Evolutionary conservation across 2,888 invertebrate genomes (phyloP), one percentile per base, ranked within the genome.

Genomic region (Loripinus fragilis): DNA sequence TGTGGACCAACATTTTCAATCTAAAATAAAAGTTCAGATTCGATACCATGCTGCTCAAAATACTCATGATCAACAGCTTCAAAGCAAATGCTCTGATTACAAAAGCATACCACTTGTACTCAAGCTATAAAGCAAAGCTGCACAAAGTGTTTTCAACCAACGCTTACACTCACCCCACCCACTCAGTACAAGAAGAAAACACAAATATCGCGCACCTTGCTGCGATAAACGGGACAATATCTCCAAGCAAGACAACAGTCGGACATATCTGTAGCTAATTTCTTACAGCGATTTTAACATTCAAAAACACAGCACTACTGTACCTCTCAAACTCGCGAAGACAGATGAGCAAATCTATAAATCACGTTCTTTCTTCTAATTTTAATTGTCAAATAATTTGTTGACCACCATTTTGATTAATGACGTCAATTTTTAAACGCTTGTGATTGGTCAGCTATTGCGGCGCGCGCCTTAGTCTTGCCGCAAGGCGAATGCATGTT

Each of bases 371-470:
- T 48, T 42, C 68, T 68, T n/a, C 23, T 10, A 28, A 68, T 28
- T 48, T 42, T 30, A 68, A 45, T 78, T 80, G 64, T 64, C 52
- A 69, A 64, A 76, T 72, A 76, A 76, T 72, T 81, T 75, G 77
- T 71, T 74, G 76, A 72, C 78, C 82, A 77, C 82, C 82, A 82
- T 82, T 82, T 82, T 82, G 82, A 73, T 77, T 77, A 73, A 64
- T 82, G 81, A 82, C 82, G 82, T 82, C 82, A 82, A 38, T 41
- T 68, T 71, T 76, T 79, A 68, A 52, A 55, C 28, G n/a, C 33
- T 67, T 76, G 48, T 72, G 74, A 82, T 82, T 82, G 82, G 82
- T 64, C 23, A 48, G 33, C n/a, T 12, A 33, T 60, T 12, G 60
- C 60, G 60, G 60, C 33, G 17, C 30, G 8, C 5, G 30, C 3